Base-by-base conservation (phyloP, 1,140 invertebrate species). In the Pachypeltis micranthus region DNA sequence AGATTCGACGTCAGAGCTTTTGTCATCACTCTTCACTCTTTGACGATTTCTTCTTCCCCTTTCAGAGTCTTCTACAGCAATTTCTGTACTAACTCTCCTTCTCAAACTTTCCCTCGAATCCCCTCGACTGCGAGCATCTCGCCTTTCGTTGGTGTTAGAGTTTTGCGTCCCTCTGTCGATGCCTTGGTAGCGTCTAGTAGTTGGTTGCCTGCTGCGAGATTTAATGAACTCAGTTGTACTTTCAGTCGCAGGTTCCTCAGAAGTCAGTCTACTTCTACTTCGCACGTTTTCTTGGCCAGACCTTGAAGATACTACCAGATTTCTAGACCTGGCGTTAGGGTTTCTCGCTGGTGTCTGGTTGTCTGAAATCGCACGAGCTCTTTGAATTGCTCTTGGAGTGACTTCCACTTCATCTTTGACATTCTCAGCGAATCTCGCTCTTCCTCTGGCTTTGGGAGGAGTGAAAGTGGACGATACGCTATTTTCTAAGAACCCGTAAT, bases 401-500 rank as follows among this genome's bases (percentile, higher is more conserved):
- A 25, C 23, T 7, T 57, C 27, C 25, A 59, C 14, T 59, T 59
- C 57, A 21, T 51, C 47, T 21, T 51, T 51, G 23, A 51, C 23
- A 51, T 21, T 51, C 21, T 10, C 23, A 3, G 28, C 26, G 31
- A 59, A 59, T 34, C 57, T 59, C 2, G 57, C 19, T 19, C 57
- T n/a, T 19, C 57, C 57, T 34, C 57, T 59, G 19, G 47, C 7
- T 21, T 51, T 7, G 4, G 47, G 47, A 10, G 47, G 19, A 21
- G 23, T 14, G 4, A 21, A 16, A 10, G 47, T 10, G 47, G 47
- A 51, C 12, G 57, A 59, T 2, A 31, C 57, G 3, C 57, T 28
- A 31, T 28, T 57, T 7, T 59, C 57, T 21, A 51, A 21, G 23
- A 51, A 51, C 23, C 47, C 47, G 47, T 51, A 51, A 51, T 51